Evolutionary conservation across 2,797 vertebrate genomes (phyloP).

Genomic region (Enteromius radiatus): DNA sequence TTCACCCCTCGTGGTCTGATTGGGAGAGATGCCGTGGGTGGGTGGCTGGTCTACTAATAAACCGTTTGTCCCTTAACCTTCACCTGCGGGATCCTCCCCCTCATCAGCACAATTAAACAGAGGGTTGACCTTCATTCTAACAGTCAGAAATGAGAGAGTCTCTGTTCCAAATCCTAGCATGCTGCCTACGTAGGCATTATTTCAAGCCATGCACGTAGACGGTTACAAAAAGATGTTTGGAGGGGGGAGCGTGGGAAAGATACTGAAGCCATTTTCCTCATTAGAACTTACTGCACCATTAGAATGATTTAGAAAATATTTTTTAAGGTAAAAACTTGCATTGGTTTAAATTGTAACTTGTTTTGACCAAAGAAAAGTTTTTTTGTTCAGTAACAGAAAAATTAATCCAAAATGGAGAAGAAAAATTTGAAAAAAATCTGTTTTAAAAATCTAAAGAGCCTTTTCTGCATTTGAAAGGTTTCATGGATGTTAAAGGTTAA

Average conservation of each 20-base stretch:
- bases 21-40: slow-evolving; percentile 38
- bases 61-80: slow-evolving; percentile 45
- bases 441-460: too few relatives aligned
- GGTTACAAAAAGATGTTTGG: background rate
- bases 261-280: background rate
- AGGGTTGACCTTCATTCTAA: slow-evolving; percentile 37
- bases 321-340: background rate
- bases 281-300: background rate
- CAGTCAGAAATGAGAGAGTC: slow-evolving; percentile 11
- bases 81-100: slow-evolving; percentile 42
- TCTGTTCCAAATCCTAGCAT: background rate
- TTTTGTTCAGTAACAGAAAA: background rate
- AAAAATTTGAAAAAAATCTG: too few relatives aligned
- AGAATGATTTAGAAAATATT: background rate
- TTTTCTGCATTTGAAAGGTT: background rate
- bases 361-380: background rate
- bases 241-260: background rate
- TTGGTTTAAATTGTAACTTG: background rate
- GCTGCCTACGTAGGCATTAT: background rate
- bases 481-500: background rate
- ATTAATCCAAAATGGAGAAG: background rate
- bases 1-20: slow-evolving; percentile 28
- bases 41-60: slow-evolving; percentile 42
- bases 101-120: slow-evolving; percentile 39
- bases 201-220: background rate